Evolutionary conservation across 2,888 invertebrate species (phyloP).

Genomic region (Ectropis crepuscularia): DNA sequence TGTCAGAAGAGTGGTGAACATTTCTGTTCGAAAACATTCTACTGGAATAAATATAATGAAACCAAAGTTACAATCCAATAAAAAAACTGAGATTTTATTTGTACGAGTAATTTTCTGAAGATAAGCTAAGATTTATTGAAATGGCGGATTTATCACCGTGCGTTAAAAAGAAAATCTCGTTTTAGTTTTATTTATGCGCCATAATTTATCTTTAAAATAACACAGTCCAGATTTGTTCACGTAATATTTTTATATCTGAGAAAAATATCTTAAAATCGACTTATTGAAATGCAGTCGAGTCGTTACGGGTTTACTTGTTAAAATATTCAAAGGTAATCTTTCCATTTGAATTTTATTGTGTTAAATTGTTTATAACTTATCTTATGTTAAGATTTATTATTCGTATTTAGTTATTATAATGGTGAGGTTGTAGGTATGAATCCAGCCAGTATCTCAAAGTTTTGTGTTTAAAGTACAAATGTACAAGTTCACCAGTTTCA

Average conservation of each 20-base stretch:
- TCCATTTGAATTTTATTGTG: too few relatives aligned
- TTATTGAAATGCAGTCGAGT: too few relatives aligned
- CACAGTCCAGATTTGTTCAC: not conserved
- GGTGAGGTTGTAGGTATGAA: too few relatives aligned
- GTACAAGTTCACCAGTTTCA: too few relatives aligned
- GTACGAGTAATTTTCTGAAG: slow-evolving; percentile 11
- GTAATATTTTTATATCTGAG: not conserved
- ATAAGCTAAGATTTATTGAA: slow-evolving; percentile 18
- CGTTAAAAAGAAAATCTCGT: slow-evolving; percentile 2
- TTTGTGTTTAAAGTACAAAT: too few relatives aligned
- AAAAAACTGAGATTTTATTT: slow-evolving; percentile 26
- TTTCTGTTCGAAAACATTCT: slow-evolving; percentile 28
- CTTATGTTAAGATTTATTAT: too few relatives aligned
- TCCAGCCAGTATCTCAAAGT: too few relatives aligned
- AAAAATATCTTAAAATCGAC: too few relatives aligned
- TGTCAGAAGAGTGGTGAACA: slow-evolving; percentile 27
- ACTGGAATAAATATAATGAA: slow-evolving; percentile 30
- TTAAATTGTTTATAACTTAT: too few relatives aligned
- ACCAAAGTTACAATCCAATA: slow-evolving; percentile 24
- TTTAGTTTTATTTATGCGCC: slow-evolving; percentile 9
- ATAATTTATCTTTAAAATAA: not conserved
- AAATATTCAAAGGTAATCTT: too few relatives aligned
- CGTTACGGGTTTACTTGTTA: too few relatives aligned
- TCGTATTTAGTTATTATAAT: too few relatives aligned
- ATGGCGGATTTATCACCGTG: slow-evolving; percentile 5